A percentile compares a stretch with the other conserved stretches of the same genome.
Conservation (phyloP, 2,888 invertebrate species). For the Emmelina monodactyla region DNA sequence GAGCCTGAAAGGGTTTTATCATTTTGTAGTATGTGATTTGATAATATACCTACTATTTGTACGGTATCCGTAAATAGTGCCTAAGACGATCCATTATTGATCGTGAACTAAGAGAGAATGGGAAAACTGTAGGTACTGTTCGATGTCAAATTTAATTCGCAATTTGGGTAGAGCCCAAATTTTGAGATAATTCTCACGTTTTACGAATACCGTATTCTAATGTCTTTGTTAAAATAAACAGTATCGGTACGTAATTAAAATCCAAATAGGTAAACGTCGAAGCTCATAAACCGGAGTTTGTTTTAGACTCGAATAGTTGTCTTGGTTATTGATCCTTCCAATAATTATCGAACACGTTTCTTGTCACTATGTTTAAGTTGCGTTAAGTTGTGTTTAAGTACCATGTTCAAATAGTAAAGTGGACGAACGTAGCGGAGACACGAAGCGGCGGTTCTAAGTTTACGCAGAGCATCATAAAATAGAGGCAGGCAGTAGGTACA, state of each 20-base stretch:
- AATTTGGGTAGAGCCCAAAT: too few relatives aligned
- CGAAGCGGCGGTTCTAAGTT: conserved; percentile 47
- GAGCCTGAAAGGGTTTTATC: too few relatives aligned
- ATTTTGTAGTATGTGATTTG: too few relatives aligned
- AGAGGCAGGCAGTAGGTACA: conserved; percentile 56
- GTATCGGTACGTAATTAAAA: conserved; percentile 45
- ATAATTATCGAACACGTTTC: conserved; percentile 67
- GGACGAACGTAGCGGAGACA: conserved; percentile 47
- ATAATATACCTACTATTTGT: too few relatives aligned
- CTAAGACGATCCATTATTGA: too few relatives aligned
- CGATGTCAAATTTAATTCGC: too few relatives aligned
- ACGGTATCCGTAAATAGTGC: too few relatives aligned
- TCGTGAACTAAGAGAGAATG: too few relatives aligned
- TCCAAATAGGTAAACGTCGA: conserved; percentile 59
- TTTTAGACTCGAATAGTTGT: conserved; percentile 55
- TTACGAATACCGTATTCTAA: too few relatives aligned
- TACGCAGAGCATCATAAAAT: conserved; percentile 54
- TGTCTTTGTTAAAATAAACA: conserved; percentile 35
- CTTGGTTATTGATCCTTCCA: conserved; percentile 63
- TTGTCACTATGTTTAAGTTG: conserved; percentile 61
- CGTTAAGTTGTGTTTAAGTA: too few relatives aligned
- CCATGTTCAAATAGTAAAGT: conserved; percentile 54
- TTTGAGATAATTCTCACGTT: too few relatives aligned
- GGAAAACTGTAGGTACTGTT: too few relatives aligned
- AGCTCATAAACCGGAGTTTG: conserved; percentile 56